phyloP scores from a whole-genome alignment of 2,113 vertebrate species.

The Oreocharis arfaki region DNA sequence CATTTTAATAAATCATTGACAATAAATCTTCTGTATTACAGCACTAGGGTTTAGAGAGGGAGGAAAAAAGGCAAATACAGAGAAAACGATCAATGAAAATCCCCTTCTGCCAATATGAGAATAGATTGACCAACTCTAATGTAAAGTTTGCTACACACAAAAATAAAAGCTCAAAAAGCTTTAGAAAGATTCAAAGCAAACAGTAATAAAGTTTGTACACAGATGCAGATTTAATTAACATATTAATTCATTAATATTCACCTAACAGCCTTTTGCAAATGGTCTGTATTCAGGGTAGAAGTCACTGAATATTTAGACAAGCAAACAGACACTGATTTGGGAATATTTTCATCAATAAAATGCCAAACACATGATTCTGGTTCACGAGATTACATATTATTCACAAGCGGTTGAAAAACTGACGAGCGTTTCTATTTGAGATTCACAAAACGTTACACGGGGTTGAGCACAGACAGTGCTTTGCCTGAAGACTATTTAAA shows the following conservation, averaged over 20 bases:
- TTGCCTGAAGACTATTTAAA: conserved; percentile 28
- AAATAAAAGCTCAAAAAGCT: conserved; percentile 45
- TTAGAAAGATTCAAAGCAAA: conserved; percentile 67
- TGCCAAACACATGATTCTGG: background rate
- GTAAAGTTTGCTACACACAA: conserved; percentile 65
- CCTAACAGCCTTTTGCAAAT: conserved; percentile 39
- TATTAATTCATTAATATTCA: conserved; percentile 66
- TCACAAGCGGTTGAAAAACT: background rate
- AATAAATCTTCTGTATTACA: conserved; percentile 80
- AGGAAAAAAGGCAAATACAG: conserved; percentile 70
- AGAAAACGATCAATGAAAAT: conserved; percentile 79
- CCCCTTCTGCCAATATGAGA: conserved; percentile 74
- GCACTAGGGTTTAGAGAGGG: conserved; percentile 66
- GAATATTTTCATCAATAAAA: conserved; percentile 49
- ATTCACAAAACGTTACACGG: background rate
- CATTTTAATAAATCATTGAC: conserved; percentile 83
- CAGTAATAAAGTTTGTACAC: conserved; percentile 62
- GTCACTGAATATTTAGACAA: conserved; percentile 31
- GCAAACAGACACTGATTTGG: conserved; percentile 13
- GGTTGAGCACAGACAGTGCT: background rate
- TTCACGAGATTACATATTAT: background rate
- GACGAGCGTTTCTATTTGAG: background rate
- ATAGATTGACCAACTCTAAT: conserved; percentile 66
- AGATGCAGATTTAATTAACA: conserved; percentile 70
- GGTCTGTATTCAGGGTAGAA: background rate